Evolutionary conservation across 2,888 invertebrate genomes (phyloP).

Genomic region (Enchytraeus crypticus): DNA sequence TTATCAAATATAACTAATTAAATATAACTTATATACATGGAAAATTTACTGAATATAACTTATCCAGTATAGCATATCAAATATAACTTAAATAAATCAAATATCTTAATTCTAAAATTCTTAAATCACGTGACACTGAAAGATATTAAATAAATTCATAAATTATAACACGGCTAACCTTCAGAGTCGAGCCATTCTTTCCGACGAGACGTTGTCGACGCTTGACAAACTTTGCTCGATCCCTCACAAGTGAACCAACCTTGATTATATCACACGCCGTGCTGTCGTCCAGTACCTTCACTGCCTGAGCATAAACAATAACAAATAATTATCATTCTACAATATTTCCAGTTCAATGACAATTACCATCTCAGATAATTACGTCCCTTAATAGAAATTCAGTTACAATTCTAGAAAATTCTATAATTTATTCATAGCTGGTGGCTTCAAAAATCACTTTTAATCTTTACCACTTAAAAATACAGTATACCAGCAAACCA

Average conservation of each 20-base stretch:
- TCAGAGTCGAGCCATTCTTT: slow-evolving; percentile 93
- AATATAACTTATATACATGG: no score
- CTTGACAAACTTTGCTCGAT: slow-evolving; percentile 83
- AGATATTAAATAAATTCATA: no score
- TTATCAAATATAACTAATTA: no score
- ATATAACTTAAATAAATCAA: no score
- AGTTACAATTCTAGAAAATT: neutral
- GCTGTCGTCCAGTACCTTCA: slow-evolving; percentile 65
- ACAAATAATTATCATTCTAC: neutral
- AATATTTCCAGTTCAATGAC: neutral
- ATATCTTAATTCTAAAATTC: no score
- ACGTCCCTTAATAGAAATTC: no score
- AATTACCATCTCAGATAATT: neutral
- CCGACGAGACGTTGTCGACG: slow-evolving; percentile 88
- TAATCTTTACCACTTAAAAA: no score
- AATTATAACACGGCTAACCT: slow-evolving; percentile 52
- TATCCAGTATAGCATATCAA: no score
- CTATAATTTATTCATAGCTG: neutral
- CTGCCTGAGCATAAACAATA: slow-evolving; percentile 41
- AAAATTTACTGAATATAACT: no score
- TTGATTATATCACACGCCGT: slow-evolving; percentile 90
- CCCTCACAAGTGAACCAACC: slow-evolving; percentile 79
- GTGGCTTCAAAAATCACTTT: neutral
- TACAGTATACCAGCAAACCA: no score
- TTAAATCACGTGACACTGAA: no score